Base-by-base conservation (phyloP, 1,140 invertebrate species). In the Drosophila novamexicana region DNA sequence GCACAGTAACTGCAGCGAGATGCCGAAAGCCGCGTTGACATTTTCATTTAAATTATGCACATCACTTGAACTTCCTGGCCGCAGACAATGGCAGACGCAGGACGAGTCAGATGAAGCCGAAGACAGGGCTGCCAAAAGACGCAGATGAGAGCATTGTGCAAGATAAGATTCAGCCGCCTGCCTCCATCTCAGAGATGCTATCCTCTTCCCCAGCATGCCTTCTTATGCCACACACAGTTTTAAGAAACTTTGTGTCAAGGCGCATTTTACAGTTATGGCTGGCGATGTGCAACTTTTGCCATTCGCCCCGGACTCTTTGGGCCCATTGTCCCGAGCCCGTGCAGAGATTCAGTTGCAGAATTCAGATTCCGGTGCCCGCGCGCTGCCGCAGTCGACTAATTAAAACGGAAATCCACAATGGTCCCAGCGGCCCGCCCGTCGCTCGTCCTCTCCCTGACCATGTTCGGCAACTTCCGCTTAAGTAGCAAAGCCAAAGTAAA, bases 41-140 rank as follows among this genome's bases (percentile, higher is more conserved):
- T 89, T 89, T 89, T 89, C 84, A 89, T 89, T 89, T 89, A 89
- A 89, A 89, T 89, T 89, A 89, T 89, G 84, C 85, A 89, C 84
- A 89, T 89, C 84, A 84, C 80, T 89, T 89, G 84, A 89, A 88
- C 85, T 84, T 81, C 80, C 78, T 67, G 50, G 70, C 59, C 65
- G 40, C 63, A 67, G 50, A 75, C 57, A 62, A 57, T 65, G 65
- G 56, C 18, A 45, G 40, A n/a, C 12, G 37, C 29, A 56, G 54
- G 22, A 54, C 14, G 39, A 14, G 47, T 40, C 53, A 64, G 62
- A 58, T 70, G 65, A 75, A 68, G 66, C 66, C 59, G 44, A 63
- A 57, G 82, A 76, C 74, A 65, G 58, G 29, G 44, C 54, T 56
- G 36, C 58, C 80, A 59, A 70, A 82, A 63, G 58, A 50, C 22